Percentiles rank a stretch among this genome's conserved stretches.
Conservation (phyloP, 2,797 vertebrate species). For the Scolopax rusticola region DNA sequence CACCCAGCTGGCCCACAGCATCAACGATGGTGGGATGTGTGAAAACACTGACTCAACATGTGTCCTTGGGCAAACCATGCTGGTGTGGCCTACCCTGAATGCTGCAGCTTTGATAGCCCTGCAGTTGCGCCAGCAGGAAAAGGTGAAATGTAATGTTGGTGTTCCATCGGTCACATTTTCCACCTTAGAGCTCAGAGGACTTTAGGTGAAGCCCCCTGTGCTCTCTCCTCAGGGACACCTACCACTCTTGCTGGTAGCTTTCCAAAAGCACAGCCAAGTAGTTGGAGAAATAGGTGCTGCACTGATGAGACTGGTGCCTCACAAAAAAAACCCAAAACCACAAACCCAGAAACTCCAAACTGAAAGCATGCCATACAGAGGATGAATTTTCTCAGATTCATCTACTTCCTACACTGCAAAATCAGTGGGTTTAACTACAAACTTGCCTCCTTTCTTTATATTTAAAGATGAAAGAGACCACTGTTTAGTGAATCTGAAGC, state of each 20-base stretch:
- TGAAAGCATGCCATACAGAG: rapidly evolving
- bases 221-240: neutral
- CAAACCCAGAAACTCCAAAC: neutral
- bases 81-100: rapidly evolving
- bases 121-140: rapidly evolving
- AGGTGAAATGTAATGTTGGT: neutral
- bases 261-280: rapidly evolving
- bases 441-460: neutral
- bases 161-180: neutral
- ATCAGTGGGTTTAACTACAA: neutral
- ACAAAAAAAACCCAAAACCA: neutral
- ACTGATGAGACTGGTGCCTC: neutral
- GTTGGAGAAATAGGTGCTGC: neutral
- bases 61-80: neutral
- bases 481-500: neutral
- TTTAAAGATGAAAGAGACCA: neutral
- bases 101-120: neutral
- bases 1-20: neutral
- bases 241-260: rapidly evolving
- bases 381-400: neutral
- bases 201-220: neutral
- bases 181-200: neutral
- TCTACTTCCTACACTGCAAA: rapidly evolving
- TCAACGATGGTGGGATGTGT: neutral
- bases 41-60: rapidly evolving